Evolutionary conservation across 1,140 invertebrate genomes (phyloP), one percentile per base, ranked within the genome.

Genomic region (Polypedilum vanderplanki): DNA sequence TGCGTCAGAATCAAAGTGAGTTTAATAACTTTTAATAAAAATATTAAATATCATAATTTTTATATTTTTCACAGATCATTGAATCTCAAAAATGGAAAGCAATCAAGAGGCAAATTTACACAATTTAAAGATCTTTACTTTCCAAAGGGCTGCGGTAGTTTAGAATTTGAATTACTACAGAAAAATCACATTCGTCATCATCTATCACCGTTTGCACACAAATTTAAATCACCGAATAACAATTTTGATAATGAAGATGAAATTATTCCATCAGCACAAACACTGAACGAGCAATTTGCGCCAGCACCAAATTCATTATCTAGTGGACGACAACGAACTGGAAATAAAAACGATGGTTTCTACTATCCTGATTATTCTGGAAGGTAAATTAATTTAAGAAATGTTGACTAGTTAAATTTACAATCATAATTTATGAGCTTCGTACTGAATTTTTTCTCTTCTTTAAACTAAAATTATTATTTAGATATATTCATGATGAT

Each of bases 41-140:
- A 57, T n/a, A n/a, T n/a, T n/a, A 12, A 57, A 57, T n/a, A 12
- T 57, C 46, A 15, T 57, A 12, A 12, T 12, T n/a, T 15, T 57
- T 4, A 70, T 18, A 20, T 70, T 9, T 20, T 70, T 70, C 65
- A 70, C 20, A 70, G 65, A 70, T 20, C 65, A 70, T 70, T 70
- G 17, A 18, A 70, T 22, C 18, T 70, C 9, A 70, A 18, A n/a
- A 18, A 70, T 70, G 65, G 65, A 3, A 70, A 70, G 18, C 65
- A 70, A 18, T 70, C 65, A 17, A 18, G 65, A 20, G 65, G 65
- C 17, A 70, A 70, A 70, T 70, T 70, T 22, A 70, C 65, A 8
- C 80, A 85, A 73, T 90, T 88, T 87, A 79, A 83, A 76, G 81
- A 89, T 75, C 79, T 90, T 40, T 85, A 86, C 76, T 90, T 90